Evolutionary conservation across 2,113 vertebrate genomes (phyloP).

Genomic region (Seriola rivoliana): DNA sequence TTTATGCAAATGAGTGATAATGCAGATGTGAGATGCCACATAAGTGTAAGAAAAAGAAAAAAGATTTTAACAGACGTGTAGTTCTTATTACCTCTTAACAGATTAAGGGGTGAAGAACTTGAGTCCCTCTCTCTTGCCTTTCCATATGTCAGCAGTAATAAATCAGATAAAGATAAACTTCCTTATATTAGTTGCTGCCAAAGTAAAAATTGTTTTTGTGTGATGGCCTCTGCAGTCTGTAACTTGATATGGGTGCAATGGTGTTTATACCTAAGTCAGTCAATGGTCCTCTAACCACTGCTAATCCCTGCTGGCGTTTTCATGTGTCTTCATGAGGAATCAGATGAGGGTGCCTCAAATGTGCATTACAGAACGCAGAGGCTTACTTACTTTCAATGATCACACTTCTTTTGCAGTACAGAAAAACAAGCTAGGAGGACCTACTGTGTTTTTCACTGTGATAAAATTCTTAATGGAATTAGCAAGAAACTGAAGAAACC

Average conservation of each 20-base stretch:
- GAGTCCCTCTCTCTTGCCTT: not conserved
- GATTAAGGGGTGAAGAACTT: not conserved
- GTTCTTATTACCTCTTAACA: not conserved
- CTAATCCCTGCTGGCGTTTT: not conserved
- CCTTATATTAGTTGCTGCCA: not conserved
- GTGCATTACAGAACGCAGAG: not conserved
- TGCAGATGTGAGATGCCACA: not conserved
- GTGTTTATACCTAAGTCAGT: not conserved
- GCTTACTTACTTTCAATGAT: not conserved
- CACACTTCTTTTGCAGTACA: not conserved
- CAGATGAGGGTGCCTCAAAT: not conserved
- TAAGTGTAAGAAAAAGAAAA: not conserved
- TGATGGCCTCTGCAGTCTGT: not conserved
- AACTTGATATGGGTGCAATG: not conserved
- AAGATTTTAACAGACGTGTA: not conserved
- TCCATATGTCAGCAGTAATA: not conserved
- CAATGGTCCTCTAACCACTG: not conserved
- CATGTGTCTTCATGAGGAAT: not conserved
- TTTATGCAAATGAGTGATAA: not conserved
- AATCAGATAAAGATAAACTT: not conserved
- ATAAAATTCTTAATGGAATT: not conserved
- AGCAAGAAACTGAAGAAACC: no score
- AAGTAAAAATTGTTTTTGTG: not conserved
- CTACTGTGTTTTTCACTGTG: not conserved
- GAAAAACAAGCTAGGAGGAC: not conserved